Base-by-base conservation (phyloP, 1,140 invertebrate genomes). In the Cheumatopsyche charites region DNA sequence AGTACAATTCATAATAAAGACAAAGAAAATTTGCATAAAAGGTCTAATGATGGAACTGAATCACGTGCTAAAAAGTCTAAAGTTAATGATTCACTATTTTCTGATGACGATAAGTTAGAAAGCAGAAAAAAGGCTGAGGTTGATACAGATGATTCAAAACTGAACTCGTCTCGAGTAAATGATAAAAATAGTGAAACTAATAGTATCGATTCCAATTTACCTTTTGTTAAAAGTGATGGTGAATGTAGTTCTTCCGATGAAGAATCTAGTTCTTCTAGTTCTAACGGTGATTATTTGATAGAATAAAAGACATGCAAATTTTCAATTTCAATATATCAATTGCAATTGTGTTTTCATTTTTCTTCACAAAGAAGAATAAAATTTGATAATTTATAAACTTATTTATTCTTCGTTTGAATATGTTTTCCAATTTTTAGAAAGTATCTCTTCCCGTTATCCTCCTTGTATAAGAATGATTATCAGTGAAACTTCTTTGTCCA, bases 401-500 rank as follows among this genome's bases (percentile, higher is more conserved):
- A n/a, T n/a, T 36, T 36, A 9, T 3, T 36, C 29, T 36, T 36
- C 9, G 29, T 36, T 36, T n/a, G n/a, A n/a, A n/a, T n/a, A n/a
- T n/a, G n/a, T n/a, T 73, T 25, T 71, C 75, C 67, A 77, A 62
- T 61, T 87, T 87, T 5, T 79, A 92, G 91, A 92, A 79, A 79
- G 79, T 0, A 74, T 90, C 58, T 87, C 88, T 0, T 90, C 88
- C 79, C 86, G 85, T 49, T 93, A 91, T 83, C 92, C 94, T 11
- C 94, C 95, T 0, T 95, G 94, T 76, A 90, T 97, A 80, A 85
- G 95, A 19, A 86, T 95, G n/a, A 91, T 97, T 67, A 91, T 97
- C 0, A 87, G 89, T 74, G 88, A 92, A 77, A 94, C 94, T 0
- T 87, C 84, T 67, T 75, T 90, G 52, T 77, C 86, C 26, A 86